phyloP scores from a whole-genome alignment of 2,888 invertebrate species.

The Tinea trinotella region DNA sequence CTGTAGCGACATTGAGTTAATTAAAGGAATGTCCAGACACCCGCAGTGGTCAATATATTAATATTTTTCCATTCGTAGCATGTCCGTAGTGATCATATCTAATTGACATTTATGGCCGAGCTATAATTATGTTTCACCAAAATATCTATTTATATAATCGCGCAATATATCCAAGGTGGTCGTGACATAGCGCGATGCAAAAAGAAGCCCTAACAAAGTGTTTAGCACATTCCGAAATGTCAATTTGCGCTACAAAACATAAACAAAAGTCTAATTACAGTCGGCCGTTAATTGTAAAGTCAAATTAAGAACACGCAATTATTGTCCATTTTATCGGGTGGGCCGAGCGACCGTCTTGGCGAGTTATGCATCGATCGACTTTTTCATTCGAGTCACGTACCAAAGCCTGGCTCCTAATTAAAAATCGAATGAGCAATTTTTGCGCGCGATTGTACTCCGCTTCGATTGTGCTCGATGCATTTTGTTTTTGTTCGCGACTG shows the following conservation, averaged over 20 bases:
- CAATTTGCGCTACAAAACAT: slow-evolving; percentile 1
- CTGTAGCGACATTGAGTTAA: too few relatives aligned
- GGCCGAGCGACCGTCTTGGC: neutral
- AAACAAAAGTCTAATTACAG: slow-evolving; percentile 2
- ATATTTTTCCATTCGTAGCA: too few relatives aligned
- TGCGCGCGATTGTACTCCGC: slow-evolving; percentile 47
- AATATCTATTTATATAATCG: too few relatives aligned
- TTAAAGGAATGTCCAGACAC: too few relatives aligned
- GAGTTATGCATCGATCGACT: slow-evolving; percentile 13
- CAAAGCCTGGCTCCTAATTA: slow-evolving; percentile 49
- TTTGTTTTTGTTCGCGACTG: slow-evolving; percentile 9
- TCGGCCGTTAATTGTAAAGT: slow-evolving; percentile 14
- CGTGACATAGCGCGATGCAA: neutral
- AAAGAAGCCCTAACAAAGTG: neutral
- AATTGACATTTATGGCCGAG: too few relatives aligned
- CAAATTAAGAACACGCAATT: slow-evolving; percentile 18
- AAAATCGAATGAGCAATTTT: slow-evolving; percentile 63
- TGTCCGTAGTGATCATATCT: too few relatives aligned
- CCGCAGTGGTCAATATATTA: too few relatives aligned
- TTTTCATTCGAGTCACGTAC: slow-evolving; percentile 16
- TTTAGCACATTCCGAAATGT: neutral
- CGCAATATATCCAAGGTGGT: neutral
- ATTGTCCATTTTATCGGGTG: neutral
- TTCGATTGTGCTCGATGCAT: neutral
- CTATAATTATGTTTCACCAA: too few relatives aligned